phyloP scores from a whole-genome alignment of 2,888 invertebrate genomes.

The Eledone cirrhosa region DNA sequence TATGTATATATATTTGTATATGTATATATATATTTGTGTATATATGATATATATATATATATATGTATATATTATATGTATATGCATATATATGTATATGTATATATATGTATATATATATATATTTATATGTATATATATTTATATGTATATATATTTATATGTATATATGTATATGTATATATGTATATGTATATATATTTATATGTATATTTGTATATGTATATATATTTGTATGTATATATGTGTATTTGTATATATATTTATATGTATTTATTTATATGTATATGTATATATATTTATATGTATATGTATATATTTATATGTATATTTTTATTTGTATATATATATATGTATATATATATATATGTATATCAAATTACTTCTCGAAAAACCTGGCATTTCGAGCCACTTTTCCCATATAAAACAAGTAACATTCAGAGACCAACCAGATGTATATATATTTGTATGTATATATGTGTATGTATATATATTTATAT shows the following conservation, averaged over 20 bases:
- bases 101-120: background rate
- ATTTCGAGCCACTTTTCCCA: too few species aligned
- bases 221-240: background rate
- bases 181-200: background rate
- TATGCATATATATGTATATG: too few species aligned
- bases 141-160: background rate
- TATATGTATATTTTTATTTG: background rate
- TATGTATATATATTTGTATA: background rate
- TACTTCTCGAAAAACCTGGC: too few species aligned
- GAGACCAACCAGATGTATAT: too few species aligned
- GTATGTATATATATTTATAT: too few species aligned
- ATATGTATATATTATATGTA: too few species aligned
- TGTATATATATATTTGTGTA: background rate
- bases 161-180: background rate
- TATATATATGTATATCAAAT: too few species aligned
- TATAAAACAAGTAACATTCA: too few species aligned
- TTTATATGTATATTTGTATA: background rate
- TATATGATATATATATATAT: too few species aligned
- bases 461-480: too few species aligned
- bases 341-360: too few species aligned
- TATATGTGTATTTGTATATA: background rate
- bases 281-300: conserved; percentile 1
- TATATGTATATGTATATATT: background rate
- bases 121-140: background rate
- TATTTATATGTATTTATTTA: background rate